These are phyloP conservation scores for Phoeniculus purpureus DNA, from an alignment of 2,797 vertebrate genomes.

Conservation along the genomic window DNA sequence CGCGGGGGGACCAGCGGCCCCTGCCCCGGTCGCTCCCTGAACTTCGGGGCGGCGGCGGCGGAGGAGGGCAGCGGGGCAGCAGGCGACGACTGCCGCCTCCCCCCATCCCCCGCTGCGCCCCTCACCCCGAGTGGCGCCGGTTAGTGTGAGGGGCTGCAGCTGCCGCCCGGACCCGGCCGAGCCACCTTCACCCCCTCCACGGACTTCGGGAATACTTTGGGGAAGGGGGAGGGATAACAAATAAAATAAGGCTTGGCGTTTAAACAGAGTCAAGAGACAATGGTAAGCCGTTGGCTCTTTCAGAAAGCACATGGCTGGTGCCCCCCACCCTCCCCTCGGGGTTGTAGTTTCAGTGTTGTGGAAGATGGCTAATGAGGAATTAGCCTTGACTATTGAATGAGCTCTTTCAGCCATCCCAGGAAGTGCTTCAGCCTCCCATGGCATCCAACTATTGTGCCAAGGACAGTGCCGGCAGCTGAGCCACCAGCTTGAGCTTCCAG, in stretches of 20 bases:
- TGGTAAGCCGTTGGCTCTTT: constrained; percentile 40
- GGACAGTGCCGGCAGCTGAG: not conserved
- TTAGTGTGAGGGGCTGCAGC: not conserved
- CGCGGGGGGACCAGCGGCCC: no score
- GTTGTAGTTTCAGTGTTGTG: not conserved
- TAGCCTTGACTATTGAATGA: constrained; percentile 16
- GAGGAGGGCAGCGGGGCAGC: not conserved
- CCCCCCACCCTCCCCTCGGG: constrained; percentile 24
- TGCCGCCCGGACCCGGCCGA: not conserved
- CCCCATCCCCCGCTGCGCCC: no score
- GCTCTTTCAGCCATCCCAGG: constrained; percentile 34
- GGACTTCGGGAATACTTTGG: not conserved
- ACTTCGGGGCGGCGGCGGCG: not conserved
- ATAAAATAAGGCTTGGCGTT: not conserved
- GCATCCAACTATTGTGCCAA: constrained; percentile 20
- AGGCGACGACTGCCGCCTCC: not conserved
- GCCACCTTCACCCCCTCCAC: not conserved
- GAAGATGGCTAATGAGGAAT: constrained; percentile 9
- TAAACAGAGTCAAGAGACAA: constrained; percentile 10
- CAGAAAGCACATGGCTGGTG: constrained; percentile 17
- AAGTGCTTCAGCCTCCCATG: constrained; percentile 24
- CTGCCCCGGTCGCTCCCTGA: not conserved
- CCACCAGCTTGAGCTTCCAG: not conserved
- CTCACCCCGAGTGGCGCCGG: not conserved
- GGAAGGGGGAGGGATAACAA: no score